Percentiles rank a stretch among this genome's conserved stretches.
These are phyloP conservation scores for Temnopleurus reevesii DNA, from an alignment of 53 echinoderm and acorn worm species.

Conservation along the genomic window DNA sequence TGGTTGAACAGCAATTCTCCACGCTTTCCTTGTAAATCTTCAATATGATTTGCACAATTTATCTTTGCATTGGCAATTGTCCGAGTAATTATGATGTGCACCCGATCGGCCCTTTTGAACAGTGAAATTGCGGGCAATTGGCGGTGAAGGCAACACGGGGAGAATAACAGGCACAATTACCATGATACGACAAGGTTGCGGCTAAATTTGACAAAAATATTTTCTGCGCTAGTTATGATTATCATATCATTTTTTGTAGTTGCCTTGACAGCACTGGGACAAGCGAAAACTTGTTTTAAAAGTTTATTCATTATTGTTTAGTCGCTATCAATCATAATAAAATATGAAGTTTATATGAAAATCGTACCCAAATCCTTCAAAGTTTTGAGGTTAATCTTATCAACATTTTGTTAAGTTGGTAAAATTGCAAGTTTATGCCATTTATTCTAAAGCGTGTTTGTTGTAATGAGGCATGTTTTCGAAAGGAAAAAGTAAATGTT, in stretches of 20 bases:
- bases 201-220: background rate
- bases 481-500: too few relatives aligned
- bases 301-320: background rate
- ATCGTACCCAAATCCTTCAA: too few relatives aligned
- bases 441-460: too few relatives aligned
- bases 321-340: background rate
- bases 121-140: background rate
- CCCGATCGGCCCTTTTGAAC: background rate
- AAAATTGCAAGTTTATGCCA: too few relatives aligned
- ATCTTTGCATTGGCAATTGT: slow-evolving; percentile 8
- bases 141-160: background rate
- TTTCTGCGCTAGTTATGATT: background rate
- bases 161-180: background rate
- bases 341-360: too few relatives aligned
- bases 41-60: background rate
- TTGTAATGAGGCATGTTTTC: too few relatives aligned
- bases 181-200: background rate
- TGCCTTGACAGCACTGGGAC: background rate
- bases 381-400: too few relatives aligned
- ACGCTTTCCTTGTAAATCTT: background rate
- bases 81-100: slow-evolving; percentile 2
- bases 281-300: background rate
- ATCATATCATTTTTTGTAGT: background rate
- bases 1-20: background rate
- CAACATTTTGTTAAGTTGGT: too few relatives aligned